These are phyloP conservation scores for Hippocampus comes DNA, from an alignment of 2,113 vertebrate genomes.

Conservation along the genomic window DNA sequence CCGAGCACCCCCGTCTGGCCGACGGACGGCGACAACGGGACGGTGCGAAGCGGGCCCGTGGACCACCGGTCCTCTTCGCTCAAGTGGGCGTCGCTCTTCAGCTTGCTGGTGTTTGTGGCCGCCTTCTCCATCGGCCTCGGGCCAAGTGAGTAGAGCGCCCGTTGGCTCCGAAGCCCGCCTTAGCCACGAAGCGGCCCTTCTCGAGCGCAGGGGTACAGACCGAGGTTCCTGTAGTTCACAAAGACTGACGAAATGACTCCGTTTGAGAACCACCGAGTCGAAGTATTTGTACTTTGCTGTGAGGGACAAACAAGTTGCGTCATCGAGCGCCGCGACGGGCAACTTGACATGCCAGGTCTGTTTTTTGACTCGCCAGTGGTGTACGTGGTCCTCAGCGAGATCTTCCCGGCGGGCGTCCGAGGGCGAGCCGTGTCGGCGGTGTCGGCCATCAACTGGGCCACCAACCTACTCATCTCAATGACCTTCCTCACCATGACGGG, in stretches of 20 bases:
- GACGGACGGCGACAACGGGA: conserved; percentile 36
- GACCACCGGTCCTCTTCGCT: conserved; percentile 66
- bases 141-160: conserved; percentile 81
- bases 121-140: conserved; percentile 92
- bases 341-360: neutral
- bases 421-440: conserved; percentile 89
- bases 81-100: conserved; percentile 87
- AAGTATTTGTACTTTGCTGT: neutral
- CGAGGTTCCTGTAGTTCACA: too few species aligned
- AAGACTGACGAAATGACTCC: too few species aligned
- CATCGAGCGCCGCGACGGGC: neutral
- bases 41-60: neutral
- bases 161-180: neutral
- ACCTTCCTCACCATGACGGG: conserved; percentile 91
- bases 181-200: too few species aligned
- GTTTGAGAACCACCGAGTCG: too few species aligned
- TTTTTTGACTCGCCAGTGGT: conserved; percentile 76
- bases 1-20: conserved; percentile 17
- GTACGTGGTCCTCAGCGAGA: conserved; percentile 91
- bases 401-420: conserved; percentile 89
- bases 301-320: neutral
- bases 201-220: too few species aligned
- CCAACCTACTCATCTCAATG: conserved; percentile 93
- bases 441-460: conserved; percentile 90
- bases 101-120: conserved; percentile 86